Conservation (phyloP, 2,888 invertebrate genomes). For the Melanargia galathea region DNA sequence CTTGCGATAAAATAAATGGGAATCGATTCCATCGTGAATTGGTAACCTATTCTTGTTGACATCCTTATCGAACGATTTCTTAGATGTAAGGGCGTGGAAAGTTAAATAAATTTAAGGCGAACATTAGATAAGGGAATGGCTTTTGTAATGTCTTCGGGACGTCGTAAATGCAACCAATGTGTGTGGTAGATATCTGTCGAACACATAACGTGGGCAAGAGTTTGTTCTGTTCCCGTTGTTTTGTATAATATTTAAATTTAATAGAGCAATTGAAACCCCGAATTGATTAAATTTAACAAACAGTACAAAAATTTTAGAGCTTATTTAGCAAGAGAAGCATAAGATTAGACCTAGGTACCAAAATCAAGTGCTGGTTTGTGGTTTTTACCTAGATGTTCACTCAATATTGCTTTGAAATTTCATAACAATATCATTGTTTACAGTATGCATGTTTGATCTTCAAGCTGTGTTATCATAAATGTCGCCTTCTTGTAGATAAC, state of each 20-base stretch:
- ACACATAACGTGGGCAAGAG: slow-evolving; percentile 50
- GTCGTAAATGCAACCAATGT: slow-evolving; percentile 79
- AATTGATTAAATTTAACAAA: too few relatives aligned
- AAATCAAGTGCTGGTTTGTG: too few relatives aligned
- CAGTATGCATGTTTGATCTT: too few relatives aligned
- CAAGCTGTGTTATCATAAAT: too few relatives aligned
- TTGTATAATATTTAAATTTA: slow-evolving; percentile 2
- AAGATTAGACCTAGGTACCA: too few relatives aligned
- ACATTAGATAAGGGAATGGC: slow-evolving; percentile 81
- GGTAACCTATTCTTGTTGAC: slow-evolving; percentile 75
- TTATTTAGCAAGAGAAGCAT: too few relatives aligned
- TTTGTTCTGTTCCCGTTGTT: slow-evolving; percentile 34
- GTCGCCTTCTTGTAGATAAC: too few relatives aligned
- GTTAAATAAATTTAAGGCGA: slow-evolving; percentile 79
- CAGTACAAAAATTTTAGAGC: too few relatives aligned
- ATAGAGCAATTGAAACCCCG: not conserved
- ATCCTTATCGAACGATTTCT: slow-evolving; percentile 76
- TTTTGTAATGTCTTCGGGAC: slow-evolving; percentile 80
- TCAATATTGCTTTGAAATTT: too few relatives aligned
- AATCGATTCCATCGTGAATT: slow-evolving; percentile 41
- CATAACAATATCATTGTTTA: too few relatives aligned
- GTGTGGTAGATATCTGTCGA: slow-evolving; percentile 71
- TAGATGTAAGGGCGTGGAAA: slow-evolving; percentile 77
- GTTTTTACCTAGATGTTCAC: too few relatives aligned
- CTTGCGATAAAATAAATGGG: slow-evolving; percentile 29